Evolutionary conservation across 2,113 vertebrate species (phyloP), one percentile per base, ranked within the genome.

Genomic region (Elachura formosa): DNA sequence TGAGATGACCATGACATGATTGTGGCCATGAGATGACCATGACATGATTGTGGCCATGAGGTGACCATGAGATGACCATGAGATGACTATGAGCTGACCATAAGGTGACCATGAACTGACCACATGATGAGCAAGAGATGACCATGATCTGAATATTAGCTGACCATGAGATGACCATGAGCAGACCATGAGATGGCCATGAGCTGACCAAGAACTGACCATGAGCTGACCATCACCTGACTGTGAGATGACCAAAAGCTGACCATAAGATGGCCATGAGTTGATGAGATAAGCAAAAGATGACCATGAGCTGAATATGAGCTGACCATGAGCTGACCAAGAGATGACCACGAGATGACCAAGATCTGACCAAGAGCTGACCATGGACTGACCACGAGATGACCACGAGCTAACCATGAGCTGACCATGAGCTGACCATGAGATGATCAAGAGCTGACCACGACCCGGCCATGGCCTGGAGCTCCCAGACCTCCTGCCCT

Each of bases 241-340:
- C 16, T 16, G 5, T n/a, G 31, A 16, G 3, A 41, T 0, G 0
- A 25, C 12, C 9, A 14, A n/a, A n/a, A n/a, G n/a, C n/a, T n/a
- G n/a, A 55, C 31, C 6, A 8, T 24, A 34, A 36, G 24, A 28
- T 6, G 14, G 18, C 26, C 51, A 14, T 13, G n/a, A 14, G 23
- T 24, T 25, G 23, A 14, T n/a, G n/a, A n/a, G n/a, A n/a, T n/a
- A n/a, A n/a, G n/a, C n/a, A n/a, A n/a, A 14, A 45, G 18, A 43
- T 45, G 43, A 20, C 43, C 43, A 24, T 59, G 56, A 28, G n/a
- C n/a, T n/a, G n/a, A n/a, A n/a, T 28, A 14, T 51, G 49, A 51
- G 9, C 10, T 14, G 22, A 17, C 14, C 18, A 11, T 51, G 18
- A 31, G 52, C 12, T 38, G 24, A 18, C 25, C 16, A 38, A 18